Percentiles rank a stretch among this genome's conserved stretches.
Evolutionary conservation across 2,888 invertebrate species (phyloP).

Genomic region (Rhodophaea formosa): DNA sequence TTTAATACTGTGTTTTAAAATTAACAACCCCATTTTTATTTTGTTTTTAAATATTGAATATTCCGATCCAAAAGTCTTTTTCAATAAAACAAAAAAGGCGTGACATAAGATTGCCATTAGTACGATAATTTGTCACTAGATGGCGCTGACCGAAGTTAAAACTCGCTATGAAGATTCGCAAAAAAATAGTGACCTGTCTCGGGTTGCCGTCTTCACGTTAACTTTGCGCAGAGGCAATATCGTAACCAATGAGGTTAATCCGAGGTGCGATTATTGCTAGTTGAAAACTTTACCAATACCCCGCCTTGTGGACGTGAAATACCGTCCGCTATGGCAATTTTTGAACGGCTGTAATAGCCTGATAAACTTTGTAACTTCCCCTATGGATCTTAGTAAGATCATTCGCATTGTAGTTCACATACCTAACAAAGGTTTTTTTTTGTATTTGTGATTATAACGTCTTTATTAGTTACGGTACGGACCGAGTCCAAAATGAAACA

Average conservation of each 20-base stretch:
- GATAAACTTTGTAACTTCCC: conserved; percentile 16
- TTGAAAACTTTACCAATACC: conserved; percentile 91
- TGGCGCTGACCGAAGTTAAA: conserved; percentile 34
- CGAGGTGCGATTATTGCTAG: conserved; percentile 96
- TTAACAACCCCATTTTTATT: too few species aligned
- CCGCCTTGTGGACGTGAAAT: conserved; percentile 76
- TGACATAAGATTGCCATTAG: conserved; percentile 2
- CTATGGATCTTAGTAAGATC: too few species aligned
- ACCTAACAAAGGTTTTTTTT: too few species aligned
- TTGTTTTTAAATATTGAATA: too few species aligned
- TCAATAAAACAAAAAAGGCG: background rate
- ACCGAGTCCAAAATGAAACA: too few species aligned
- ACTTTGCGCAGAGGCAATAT: conserved; percentile 96
- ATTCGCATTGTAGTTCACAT: too few species aligned
- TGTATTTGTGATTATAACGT: too few species aligned
- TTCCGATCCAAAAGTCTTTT: too few species aligned
- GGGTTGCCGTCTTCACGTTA: conserved; percentile 44
- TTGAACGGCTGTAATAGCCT: conserved; percentile 63
- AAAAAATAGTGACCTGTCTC: background rate
- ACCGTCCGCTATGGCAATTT: conserved; percentile 76
- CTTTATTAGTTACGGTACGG: too few species aligned
- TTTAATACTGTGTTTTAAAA: too few species aligned
- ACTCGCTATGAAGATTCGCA: conserved; percentile 28
- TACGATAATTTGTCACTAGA: conserved; percentile 27
- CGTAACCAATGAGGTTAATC: conserved; percentile 95